A percentile compares a stretch with the other conserved stretches of the same genome.
These are phyloP conservation scores for Oscheius sp. DNA, from an alignment of 1,140 invertebrate species.

Conservation along the genomic window DNA sequence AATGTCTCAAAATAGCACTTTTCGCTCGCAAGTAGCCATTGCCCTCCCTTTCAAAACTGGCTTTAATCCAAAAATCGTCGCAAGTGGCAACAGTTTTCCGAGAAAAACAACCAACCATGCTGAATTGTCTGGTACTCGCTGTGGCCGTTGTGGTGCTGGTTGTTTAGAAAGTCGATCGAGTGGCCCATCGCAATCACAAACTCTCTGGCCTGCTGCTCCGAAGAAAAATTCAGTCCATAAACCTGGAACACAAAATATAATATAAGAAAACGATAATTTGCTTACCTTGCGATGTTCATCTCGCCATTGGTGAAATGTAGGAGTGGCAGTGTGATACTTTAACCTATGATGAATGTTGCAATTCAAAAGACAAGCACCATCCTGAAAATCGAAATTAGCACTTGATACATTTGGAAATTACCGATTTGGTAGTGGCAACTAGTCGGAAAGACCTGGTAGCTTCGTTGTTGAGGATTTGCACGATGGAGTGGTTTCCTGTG, in stretches of 20 bases:
- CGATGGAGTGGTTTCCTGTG: background rate
- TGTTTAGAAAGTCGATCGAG: background rate
- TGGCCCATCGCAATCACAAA: constrained; percentile 5
- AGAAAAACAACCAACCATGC: background rate
- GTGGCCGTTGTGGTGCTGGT: background rate
- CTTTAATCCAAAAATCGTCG: background rate
- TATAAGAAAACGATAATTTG: background rate
- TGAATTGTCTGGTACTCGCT: constrained; percentile 5
- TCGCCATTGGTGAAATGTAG: constrained; percentile 26
- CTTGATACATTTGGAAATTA: background rate
- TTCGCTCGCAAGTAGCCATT: background rate
- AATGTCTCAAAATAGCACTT: background rate
- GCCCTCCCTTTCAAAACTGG: background rate
- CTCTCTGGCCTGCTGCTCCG: background rate
- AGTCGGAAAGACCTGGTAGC: background rate
- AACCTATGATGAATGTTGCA: constrained; percentile 8
- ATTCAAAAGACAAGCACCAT: background rate
- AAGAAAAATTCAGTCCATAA: constrained; percentile 3
- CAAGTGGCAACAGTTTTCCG: background rate
- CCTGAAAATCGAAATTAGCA: background rate
- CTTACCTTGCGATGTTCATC: constrained; percentile 6
- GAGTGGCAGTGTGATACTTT: constrained; percentile 17
- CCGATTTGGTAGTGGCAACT: background rate
- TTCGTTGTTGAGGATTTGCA: background rate
- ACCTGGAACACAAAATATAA: background rate